A percentile compares a stretch with the other conserved stretches of the same genome.
Conservation (phyloP, 2,113 vertebrate species). For the Megaptera novaeangliae region DNA sequence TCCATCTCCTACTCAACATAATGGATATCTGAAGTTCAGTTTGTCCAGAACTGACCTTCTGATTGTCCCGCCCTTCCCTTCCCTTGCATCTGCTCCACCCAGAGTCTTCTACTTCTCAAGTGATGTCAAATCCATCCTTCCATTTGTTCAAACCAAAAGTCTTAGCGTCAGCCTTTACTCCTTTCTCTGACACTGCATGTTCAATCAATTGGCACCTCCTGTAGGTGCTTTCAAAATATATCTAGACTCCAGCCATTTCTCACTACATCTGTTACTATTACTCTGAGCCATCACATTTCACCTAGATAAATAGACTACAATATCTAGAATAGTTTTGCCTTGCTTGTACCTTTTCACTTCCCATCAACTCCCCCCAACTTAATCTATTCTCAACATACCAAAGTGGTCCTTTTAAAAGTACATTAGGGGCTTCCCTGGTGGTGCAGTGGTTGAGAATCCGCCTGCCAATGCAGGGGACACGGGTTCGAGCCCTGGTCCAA, state of each 20-base stretch:
- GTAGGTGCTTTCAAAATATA: not conserved
- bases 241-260: not conserved
- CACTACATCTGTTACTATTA: not conserved
- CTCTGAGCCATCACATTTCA: not conserved
- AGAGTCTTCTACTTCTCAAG: not conserved
- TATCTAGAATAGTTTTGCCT: not conserved
- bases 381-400: not conserved
- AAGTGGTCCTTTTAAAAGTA: not conserved
- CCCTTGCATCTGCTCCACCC: too few species aligned
- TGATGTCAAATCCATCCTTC: not conserved
- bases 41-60: not conserved
- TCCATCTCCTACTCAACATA: not conserved
- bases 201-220: not conserved
- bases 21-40: not conserved
- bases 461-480: too few species aligned
- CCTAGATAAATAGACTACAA: not conserved
- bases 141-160: not conserved
- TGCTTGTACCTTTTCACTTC: not conserved
- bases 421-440: not conserved
- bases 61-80: not conserved
- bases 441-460: too few species aligned
- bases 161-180: not conserved
- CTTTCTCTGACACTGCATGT: not conserved
- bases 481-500: too few species aligned
- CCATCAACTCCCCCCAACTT: not conserved